Conservation (phyloP, 2,888 invertebrate species). For the Micoletzkya japonica region DNA sequence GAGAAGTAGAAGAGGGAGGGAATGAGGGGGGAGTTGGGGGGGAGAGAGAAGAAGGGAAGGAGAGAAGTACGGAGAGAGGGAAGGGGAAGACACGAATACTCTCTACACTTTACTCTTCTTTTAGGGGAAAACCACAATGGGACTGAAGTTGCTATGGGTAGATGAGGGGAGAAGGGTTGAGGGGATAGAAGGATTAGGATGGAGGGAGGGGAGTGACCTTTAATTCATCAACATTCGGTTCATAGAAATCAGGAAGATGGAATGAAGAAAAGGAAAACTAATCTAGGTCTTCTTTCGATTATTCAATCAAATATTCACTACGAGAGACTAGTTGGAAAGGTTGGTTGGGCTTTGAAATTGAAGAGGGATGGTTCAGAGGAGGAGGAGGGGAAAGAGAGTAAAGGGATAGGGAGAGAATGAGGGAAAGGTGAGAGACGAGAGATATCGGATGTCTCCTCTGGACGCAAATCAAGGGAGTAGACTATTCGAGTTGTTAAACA, state of each 20-base stretch:
- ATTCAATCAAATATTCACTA: too few relatives aligned
- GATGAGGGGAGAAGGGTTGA: not conserved
- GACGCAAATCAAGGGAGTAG: too few relatives aligned
- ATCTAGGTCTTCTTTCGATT: too few relatives aligned
- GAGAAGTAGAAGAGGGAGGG: not conserved
- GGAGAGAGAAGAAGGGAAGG: not conserved
- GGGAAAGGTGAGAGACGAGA: not conserved
- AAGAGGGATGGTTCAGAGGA: not conserved
- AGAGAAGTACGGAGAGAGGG: not conserved
- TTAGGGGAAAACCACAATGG: not conserved
- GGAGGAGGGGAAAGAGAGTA: slow-evolving; percentile 9
- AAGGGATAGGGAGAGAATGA: not conserved
- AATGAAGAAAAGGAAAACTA: not conserved
- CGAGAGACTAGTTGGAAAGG: too few relatives aligned
- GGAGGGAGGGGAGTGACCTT: not conserved
- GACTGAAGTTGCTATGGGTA: not conserved
- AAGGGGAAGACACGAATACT: not conserved
- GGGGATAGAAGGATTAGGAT: not conserved
- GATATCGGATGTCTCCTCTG: too few relatives aligned
- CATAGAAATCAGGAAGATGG: too few relatives aligned
- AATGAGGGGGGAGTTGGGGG: not conserved
- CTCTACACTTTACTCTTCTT: too few relatives aligned
- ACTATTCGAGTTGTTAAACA: too few relatives aligned
- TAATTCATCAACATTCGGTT: too few relatives aligned
- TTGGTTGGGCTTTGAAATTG: not conserved